A percentile compares a stretch with the other conserved stretches of the same genome.
Evolutionary conservation across 2,888 invertebrate species (phyloP).

Genomic region (Diaprepes abbreviatus): DNA sequence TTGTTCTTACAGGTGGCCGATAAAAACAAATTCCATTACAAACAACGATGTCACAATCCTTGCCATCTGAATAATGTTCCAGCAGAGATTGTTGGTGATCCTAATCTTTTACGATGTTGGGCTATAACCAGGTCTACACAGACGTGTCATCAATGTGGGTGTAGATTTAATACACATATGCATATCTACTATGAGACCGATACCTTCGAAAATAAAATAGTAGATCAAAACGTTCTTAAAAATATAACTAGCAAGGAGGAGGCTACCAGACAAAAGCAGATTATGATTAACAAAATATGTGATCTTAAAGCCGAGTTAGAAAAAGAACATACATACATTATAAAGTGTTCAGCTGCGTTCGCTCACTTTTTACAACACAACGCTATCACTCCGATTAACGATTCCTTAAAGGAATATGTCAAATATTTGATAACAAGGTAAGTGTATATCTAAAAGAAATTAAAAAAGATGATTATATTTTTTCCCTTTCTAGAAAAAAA

Average conservation of each 20-base stretch:
- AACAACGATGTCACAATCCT: constrained; percentile 61
- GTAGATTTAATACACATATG: constrained; percentile 61
- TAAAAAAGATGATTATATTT: too few relatives aligned
- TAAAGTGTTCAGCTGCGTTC: constrained; percentile 59
- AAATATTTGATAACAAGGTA: constrained; percentile 61
- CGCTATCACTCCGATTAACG: constrained; percentile 61
- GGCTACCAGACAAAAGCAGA: constrained; percentile 49
- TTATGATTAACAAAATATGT: constrained; percentile 54
- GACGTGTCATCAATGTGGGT: constrained; percentile 57
- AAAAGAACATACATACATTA: constrained; percentile 56
- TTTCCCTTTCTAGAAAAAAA: too few relatives aligned
- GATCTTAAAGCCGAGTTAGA: constrained; percentile 53
- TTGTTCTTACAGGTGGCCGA: constrained; percentile 36
- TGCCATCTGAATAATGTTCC: constrained; percentile 60
- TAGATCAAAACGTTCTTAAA: constrained; percentile 55
- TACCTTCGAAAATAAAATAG: constrained; percentile 55
- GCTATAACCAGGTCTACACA: constrained; percentile 55
- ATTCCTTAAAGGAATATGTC: constrained; percentile 60
- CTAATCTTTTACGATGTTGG: constrained; percentile 57
- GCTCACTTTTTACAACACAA: constrained; percentile 61
- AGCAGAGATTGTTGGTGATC: constrained; percentile 60
- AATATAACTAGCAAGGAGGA: constrained; percentile 56
- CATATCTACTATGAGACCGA: constrained; percentile 62
- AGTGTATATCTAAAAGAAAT: constrained; percentile 22
- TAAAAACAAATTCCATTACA: constrained; percentile 59